Conservation (phyloP, 2,888 invertebrate genomes). For the Argynnis bischoffii region DNA sequence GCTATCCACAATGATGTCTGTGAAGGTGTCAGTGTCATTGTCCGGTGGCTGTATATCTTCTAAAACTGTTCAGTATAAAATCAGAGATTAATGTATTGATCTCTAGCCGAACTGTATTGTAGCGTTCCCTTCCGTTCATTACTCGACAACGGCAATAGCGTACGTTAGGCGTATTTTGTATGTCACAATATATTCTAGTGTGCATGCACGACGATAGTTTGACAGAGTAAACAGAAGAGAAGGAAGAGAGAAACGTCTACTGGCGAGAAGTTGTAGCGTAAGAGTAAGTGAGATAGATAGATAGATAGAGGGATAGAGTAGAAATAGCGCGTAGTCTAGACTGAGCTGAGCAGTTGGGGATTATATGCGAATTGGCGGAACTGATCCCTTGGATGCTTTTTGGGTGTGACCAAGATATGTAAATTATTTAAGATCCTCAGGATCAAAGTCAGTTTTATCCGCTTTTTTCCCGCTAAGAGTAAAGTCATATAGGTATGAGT, state of each 20-base stretch:
- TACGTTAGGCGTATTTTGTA: conserved; percentile 75
- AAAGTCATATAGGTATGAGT: conserved; percentile 78
- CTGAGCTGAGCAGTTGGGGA: conserved; percentile 75
- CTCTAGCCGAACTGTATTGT: conserved; percentile 62
- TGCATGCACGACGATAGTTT: conserved; percentile 80
- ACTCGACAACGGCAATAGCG: conserved; percentile 70
- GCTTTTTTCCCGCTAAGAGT: conserved; percentile 76
- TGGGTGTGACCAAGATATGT: conserved; percentile 50
- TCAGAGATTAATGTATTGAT: conserved; percentile 59
- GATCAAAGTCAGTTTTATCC: conserved; percentile 67
- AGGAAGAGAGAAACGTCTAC: conserved; percentile 78
- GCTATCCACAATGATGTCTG: conserved; percentile 75
- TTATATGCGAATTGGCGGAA: conserved; percentile 70
- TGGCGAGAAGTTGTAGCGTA: conserved; percentile 77
- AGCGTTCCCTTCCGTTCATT: conserved; percentile 71
- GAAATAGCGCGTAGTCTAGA: conserved; percentile 77
- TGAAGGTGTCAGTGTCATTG: conserved; percentile 72
- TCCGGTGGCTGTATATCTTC: conserved; percentile 68
- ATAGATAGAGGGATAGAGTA: conserved; percentile 70
- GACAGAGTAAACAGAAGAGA: conserved; percentile 79
- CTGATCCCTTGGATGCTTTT: conserved; percentile 68
- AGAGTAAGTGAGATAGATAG: conserved; percentile 74
- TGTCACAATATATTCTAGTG: conserved; percentile 80
- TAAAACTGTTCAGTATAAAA: conserved; percentile 59
- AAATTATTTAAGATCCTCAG: conserved; percentile 64